Conservation (phyloP, 2,888 invertebrate genomes). For the Synergus laeviventris region DNA sequence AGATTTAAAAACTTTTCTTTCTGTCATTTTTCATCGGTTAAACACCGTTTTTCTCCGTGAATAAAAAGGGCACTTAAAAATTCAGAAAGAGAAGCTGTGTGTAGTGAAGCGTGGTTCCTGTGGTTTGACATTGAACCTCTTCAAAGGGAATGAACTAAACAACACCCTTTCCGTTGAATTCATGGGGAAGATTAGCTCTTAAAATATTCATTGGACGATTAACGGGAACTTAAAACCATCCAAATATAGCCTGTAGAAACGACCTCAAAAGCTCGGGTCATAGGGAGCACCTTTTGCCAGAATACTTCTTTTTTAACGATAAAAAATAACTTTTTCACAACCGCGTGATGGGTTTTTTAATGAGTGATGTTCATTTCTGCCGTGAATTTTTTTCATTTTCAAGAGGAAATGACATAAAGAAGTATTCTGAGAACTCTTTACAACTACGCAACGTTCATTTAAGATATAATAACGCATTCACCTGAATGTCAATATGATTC, state of each 20-base stretch:
- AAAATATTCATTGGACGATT: constrained; percentile 69
- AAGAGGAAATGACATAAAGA: too few relatives aligned
- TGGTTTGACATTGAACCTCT: constrained; percentile 39
- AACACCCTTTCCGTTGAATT: constrained; percentile 50
- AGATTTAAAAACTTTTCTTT: too few relatives aligned
- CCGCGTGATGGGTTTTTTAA: neutral
- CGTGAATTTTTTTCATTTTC: neutral
- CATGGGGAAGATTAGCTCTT: constrained; percentile 61
- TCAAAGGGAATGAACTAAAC: constrained; percentile 41
- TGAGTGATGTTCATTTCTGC: neutral
- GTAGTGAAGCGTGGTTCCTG: constrained; percentile 28
- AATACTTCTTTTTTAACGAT: neutral
- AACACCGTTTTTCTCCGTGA: neutral
- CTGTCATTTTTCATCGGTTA: neutral
- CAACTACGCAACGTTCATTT: too few relatives aligned
- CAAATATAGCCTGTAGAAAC: constrained; percentile 21
- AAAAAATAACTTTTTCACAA: neutral
- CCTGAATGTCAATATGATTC: too few relatives aligned
- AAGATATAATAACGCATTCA: too few relatives aligned
- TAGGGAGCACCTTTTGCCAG: constrained; percentile 8
- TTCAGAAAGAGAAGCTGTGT: neutral
- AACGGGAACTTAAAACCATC: constrained; percentile 55
- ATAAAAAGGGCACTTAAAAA: neutral
- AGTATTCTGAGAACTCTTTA: too few relatives aligned
- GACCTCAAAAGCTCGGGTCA: constrained; percentile 1